phyloP scores from a whole-genome alignment of 2,888 invertebrate species.

The Drosophila anomalata region DNA sequence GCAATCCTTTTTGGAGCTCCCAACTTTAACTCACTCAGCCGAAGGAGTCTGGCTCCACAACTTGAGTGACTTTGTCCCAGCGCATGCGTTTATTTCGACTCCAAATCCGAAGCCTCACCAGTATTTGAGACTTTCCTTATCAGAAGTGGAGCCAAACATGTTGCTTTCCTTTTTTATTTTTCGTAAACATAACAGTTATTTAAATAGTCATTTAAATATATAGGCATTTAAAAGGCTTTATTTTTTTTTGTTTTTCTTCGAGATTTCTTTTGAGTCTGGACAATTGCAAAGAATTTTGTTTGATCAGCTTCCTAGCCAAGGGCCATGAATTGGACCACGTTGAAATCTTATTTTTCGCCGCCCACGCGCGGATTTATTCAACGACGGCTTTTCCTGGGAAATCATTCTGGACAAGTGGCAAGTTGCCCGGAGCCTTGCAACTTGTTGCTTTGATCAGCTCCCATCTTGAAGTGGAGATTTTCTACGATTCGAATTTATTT shows the following conservation, averaged over 20 bases:
- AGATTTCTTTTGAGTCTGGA: constrained; percentile 11
- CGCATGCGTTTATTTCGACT: constrained; percentile 34
- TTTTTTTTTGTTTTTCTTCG: background rate
- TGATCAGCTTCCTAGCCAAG: constrained; percentile 37
- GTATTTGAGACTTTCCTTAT: constrained; percentile 9
- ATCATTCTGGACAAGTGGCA: constrained; percentile 32
- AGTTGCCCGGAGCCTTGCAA: constrained; percentile 13
- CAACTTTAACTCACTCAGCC: constrained; percentile 17
- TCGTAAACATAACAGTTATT: background rate
- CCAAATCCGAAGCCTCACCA: background rate
- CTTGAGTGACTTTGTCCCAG: constrained; percentile 14
- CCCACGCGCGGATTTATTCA: constrained; percentile 29
- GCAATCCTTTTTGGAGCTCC: background rate
- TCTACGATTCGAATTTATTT: constrained; percentile 15
- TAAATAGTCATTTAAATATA: background rate
- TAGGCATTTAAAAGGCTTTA: background rate
- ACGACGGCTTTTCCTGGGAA: constrained; percentile 21
- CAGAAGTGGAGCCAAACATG: constrained; percentile 18
- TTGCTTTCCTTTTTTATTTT: constrained; percentile 12
- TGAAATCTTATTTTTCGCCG: constrained; percentile 15
- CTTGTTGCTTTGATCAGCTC: constrained; percentile 44
- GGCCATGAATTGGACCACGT: constrained; percentile 20
- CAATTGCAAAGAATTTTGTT: constrained; percentile 30
- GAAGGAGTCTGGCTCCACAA: constrained; percentile 2
- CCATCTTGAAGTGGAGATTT: constrained; percentile 8